These are phyloP conservation scores for Ptilodon capucinus DNA, from an alignment of 2,888 invertebrate species.

Conservation along the genomic window DNA sequence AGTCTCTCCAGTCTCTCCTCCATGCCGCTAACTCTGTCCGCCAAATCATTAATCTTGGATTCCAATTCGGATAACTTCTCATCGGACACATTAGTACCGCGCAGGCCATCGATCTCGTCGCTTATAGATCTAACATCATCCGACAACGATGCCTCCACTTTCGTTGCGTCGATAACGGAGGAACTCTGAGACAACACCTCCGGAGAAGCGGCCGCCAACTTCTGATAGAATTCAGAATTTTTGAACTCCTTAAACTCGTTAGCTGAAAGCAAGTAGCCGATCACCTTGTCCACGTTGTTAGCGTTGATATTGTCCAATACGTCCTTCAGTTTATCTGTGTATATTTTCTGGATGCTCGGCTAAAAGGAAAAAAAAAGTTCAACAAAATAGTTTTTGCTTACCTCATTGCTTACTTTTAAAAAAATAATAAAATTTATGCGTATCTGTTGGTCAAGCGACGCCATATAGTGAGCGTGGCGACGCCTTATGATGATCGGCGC, in stretches of 20 bases:
- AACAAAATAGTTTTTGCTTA: too few relatives aligned
- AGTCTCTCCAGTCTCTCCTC: slow-evolving; percentile 39
- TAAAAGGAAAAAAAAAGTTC: too few relatives aligned
- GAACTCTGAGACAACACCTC: slow-evolving; percentile 10
- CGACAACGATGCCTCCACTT: slow-evolving; percentile 9
- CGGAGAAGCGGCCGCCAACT: slow-evolving; percentile 21
- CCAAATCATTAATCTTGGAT: slow-evolving; percentile 32
- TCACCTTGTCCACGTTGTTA: slow-evolving; percentile 53
- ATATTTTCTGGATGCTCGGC: slow-evolving; percentile 46
- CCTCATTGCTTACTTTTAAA: too few relatives aligned
- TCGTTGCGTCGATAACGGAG: slow-evolving; percentile 4
- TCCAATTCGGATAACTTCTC: slow-evolving; percentile 26
- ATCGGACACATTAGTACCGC: slow-evolving; percentile 19
- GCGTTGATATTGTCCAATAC: slow-evolving; percentile 61
- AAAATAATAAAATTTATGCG: too few relatives aligned
- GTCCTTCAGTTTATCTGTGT: slow-evolving; percentile 56
- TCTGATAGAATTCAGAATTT: slow-evolving; percentile 52
- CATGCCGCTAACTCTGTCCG: slow-evolving; percentile 33
- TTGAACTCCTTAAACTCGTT: slow-evolving; percentile 55
- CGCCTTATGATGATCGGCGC: too few relatives aligned
- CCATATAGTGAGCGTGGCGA: too few relatives aligned
- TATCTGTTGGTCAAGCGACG: too few relatives aligned
- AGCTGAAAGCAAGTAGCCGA: slow-evolving; percentile 44
- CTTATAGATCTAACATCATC: slow-evolving; percentile 36
- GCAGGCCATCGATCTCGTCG: slow-evolving; percentile 34